Base-by-base conservation (phyloP, 2,888 invertebrate species). In the Cyaniris semiargus region DNA sequence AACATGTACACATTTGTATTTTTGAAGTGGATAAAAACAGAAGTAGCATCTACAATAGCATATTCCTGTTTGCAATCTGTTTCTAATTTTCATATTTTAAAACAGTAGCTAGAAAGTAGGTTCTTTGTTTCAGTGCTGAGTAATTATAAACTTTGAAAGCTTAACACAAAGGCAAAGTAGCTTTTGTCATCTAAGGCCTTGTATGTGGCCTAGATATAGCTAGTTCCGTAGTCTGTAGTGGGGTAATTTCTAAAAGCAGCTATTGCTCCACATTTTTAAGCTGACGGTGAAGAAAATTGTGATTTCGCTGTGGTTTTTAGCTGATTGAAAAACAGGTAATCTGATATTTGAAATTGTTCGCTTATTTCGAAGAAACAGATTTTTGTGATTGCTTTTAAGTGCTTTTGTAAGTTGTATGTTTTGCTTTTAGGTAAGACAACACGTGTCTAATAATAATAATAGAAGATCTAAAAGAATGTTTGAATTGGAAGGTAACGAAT, bases 101-200 rank as follows among this genome's bases (percentile, higher is more conserved):
- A 27, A 27, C 13, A 0, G 15, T 66, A 15, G 53, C 66, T 23
- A 66, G 13, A 13, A 4, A 15, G 6, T 60, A 21, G 58, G 23
- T 27, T 66, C 66, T 31, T 66, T 66, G 66, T 66, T 27, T 66
- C 15, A 31, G 1, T 31, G 66, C 71, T 71, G 21, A 71, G 38
- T 71, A 71, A 71, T 71, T 71, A 71, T 21, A 71, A 34, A 71
- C 38, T 66, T 38, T 38, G n/a, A 71, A 38, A 38, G 38, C 71
- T 21, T 38, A 71, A 38, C 71, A 70, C 70, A 71, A 38, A 71
- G 71, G n/a, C n/a, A 71, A 71, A 71, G 71, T 38, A n/a, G 38
- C 71, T 38, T 38, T 71, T 71, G 71, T 71, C 71, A 71, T n/a
- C 71, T 10, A 71, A 71, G 34, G 71, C 71, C 21, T 71, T 71